Base-by-base conservation (phyloP, 2,888 invertebrate species). In the Noctua janthina region DNA sequence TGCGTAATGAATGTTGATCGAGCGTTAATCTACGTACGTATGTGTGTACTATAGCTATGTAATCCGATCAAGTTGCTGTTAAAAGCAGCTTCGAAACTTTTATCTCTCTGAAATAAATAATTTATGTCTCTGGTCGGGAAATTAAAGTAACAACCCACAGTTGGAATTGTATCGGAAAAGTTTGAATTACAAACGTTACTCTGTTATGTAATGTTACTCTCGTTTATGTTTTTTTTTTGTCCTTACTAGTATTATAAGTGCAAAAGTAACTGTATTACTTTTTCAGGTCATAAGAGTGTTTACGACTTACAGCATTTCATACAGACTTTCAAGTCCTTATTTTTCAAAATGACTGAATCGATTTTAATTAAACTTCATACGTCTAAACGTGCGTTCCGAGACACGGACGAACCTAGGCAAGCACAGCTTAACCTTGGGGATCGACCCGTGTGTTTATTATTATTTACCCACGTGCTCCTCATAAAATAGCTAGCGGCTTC, bases 31-130 rank as follows among this genome's bases (percentile, higher is more conserved):
- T 64, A 64, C 56, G 46, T 17, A 20, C 39, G 5, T 66, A 23
- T 49, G 35, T 43, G 0, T 43, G 6, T 66, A 54, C 51, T 29
- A 20, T 11, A 13, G 15, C 23, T 10, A 23, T 29, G 64, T 59
- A 66, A 66, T 70, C 73, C 0, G 64, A 74, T 79, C 70, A 54
- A 15, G 7, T 78, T 69, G 39, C 11, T 54, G 51, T 46, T 73
- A 72, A n/a, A 62, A n/a, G 51, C 7, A 35, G 68, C 68, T 82
- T 82, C 66, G 29, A 70, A 68, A 62, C 51, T 70, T 73, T 79
- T 74, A 70, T 79, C 69, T 35, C 20, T 20, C 7, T 39, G 43
- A 70, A 54, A 79, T 83, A 59, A 70, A 74, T 82, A 1, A 70
- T 51, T 66, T 51, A 35, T n/a, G 4, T 54, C 70, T 46, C 43